Evolutionary conservation across 2,797 vertebrate genomes (phyloP), one percentile per base, ranked within the genome.

Genomic region (Sarcoramphus papa): DNA sequence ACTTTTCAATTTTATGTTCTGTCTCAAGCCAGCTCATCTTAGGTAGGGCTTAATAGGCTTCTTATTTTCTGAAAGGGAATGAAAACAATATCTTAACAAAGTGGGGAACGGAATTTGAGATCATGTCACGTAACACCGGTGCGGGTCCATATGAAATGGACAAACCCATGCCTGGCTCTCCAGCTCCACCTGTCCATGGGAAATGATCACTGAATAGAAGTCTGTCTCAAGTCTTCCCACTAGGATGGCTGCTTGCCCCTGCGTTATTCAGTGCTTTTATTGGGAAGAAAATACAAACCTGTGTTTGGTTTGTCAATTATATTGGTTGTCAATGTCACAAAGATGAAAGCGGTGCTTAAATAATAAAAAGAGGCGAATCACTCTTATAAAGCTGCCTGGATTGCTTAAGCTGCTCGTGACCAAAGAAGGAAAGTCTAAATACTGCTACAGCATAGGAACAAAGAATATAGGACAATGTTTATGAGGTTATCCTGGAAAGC

Each of bases 1-100:
- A 88, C 68, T 95, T 88, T 90, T 94, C 84, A 90, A 59, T 96
- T 90, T 83, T 85, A 69, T 47, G 59, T 70, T 76, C 50, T 68
- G 37, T 60, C 60, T 83, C 45, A 74, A 45, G 31, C 40, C 63
- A 80, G 57, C 69, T 95, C 88, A 97, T 80, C 68, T 81, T 77
- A 63, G 37, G 31, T 16, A 82, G 78, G 72, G 65, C 78, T 89
- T 95, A 96, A 92, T 10, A 56, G 27, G 25, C 41, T 73, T 27
- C 54, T 67, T 72, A 31, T 77, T 92, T 77, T 69, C 84, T 84
- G 78, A 75, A 85, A 40, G 25, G 24, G 50, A 85, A 74, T 60
- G n/a, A 54, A 70, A 80, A 37, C 56, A 80, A 3, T 68, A 50
- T 50, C 64, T 75, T 79, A 74, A 64, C 45, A 50, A 79, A 65